Evolutionary conservation across 2,888 invertebrate genomes (phyloP).

Genomic region (Globia sparganii): DNA sequence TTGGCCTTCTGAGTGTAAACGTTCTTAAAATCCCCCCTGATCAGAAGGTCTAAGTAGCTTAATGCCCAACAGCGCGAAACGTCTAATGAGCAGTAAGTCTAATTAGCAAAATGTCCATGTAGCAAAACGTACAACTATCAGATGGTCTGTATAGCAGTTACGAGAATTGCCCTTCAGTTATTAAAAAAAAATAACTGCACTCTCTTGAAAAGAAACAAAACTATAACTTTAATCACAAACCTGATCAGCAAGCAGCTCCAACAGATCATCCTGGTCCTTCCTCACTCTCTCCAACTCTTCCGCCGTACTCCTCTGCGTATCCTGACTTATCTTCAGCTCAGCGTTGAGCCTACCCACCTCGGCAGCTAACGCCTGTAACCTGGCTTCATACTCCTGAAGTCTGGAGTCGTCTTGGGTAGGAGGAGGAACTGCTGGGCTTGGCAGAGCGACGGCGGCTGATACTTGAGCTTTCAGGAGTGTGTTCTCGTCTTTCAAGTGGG

Average conservation of each 20-base stretch:
- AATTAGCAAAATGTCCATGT: no score
- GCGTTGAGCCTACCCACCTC: constrained; percentile 71
- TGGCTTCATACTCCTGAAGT: constrained; percentile 62
- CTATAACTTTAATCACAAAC: constrained; percentile 77
- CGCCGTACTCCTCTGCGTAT: constrained; percentile 65
- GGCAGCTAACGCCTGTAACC: constrained; percentile 67
- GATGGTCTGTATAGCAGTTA: no score
- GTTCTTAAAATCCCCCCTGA: no score
- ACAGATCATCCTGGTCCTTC: constrained; percentile 98
- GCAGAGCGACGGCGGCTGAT: constrained; percentile 80
- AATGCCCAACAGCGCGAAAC: no score
- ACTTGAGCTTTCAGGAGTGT: constrained; percentile 94
- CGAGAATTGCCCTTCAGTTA: neutral
- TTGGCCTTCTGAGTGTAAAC: no score
- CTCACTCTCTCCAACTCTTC: constrained; percentile 92
- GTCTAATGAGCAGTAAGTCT: no score
- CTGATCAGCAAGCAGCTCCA: constrained; percentile 97
- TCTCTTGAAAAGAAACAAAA: neutral
- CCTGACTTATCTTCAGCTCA: constrained; percentile 69
- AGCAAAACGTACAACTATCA: no score
- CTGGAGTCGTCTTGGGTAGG: constrained; percentile 43
- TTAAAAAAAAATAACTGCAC: neutral
- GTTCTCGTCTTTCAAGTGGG: constrained; percentile 96
- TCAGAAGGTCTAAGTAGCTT: no score
- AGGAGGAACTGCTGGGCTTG: constrained; percentile 12